A percentile compares a stretch with the other conserved stretches of the same genome.
Conservation (phyloP, 2,797 vertebrate genomes). For the Acanthurus lineatus region DNA sequence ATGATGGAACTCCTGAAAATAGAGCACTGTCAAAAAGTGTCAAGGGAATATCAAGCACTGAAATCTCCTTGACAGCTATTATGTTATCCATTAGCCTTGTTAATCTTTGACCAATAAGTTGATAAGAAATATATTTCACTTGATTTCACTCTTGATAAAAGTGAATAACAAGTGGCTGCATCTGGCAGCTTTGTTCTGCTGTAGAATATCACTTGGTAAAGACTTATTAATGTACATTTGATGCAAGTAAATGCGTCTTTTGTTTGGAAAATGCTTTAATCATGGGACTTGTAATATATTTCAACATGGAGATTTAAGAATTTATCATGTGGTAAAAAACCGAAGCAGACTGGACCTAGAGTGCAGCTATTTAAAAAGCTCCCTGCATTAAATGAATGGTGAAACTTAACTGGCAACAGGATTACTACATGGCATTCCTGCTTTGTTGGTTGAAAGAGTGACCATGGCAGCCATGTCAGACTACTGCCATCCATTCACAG, state of each 20-base stretch:
- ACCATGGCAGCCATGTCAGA: conserved; percentile 44
- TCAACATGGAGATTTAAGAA: not conserved
- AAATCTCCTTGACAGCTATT: conserved; percentile 1
- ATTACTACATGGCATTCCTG: conserved; percentile 57
- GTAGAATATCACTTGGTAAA: not conserved
- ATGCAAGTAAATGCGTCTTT: not conserved
- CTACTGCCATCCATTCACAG: conserved; percentile 48
- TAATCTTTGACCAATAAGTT: conserved; percentile 32
- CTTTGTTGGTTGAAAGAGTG: conserved; percentile 49
- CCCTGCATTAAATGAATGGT: conserved; percentile 32
- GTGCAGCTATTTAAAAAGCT: conserved; percentile 13
- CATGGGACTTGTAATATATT: not conserved
- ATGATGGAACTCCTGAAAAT: not conserved
- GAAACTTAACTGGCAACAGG: conserved; percentile 36
- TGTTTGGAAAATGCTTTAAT: not conserved
- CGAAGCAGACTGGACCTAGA: conserved; percentile 9
- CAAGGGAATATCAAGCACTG: not conserved
- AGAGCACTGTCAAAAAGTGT: not conserved
- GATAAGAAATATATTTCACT: not conserved
- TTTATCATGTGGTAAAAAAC: conserved; percentile 1
- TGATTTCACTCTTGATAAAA: no score
- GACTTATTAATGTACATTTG: not conserved
- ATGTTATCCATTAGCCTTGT: conserved; percentile 3
- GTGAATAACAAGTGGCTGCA: not conserved
- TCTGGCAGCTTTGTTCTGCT: not conserved